Percentiles rank a stretch among this genome's conserved stretches.
phyloP scores from a whole-genome alignment of 2,888 invertebrate genomes.

The Microchrysa polita region DNA sequence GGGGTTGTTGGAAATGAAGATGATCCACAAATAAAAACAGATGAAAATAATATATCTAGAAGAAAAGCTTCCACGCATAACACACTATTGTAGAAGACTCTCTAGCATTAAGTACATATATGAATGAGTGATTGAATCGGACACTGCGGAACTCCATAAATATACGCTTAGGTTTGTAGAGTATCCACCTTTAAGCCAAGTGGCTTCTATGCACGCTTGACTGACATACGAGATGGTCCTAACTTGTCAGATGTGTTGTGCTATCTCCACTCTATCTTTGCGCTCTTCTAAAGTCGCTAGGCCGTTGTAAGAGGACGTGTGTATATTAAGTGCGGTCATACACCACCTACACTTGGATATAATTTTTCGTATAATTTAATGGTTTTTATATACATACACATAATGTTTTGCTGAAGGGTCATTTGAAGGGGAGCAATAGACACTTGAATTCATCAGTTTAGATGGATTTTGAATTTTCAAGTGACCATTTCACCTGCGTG shows the following conservation, averaged over 20 bases:
- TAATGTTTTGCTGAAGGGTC: conserved; percentile 1
- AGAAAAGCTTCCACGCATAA: too few species aligned
- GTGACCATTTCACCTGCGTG: conserved; percentile 28
- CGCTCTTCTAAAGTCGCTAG: too few species aligned
- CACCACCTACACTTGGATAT: conserved; percentile 28
- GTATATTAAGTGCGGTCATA: conserved; percentile 15
- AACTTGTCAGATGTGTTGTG: too few species aligned
- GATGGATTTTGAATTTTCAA: conserved; percentile 19
- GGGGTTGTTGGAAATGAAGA: too few species aligned
- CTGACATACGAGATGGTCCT: too few species aligned
- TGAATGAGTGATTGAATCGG: too few species aligned
- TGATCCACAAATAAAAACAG: too few species aligned
- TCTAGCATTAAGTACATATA: too few species aligned
- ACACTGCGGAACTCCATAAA: background rate
- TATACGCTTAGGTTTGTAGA: background rate
- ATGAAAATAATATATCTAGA: too few species aligned
- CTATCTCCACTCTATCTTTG: too few species aligned
- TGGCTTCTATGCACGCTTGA: background rate
- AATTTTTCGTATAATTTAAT: conserved; percentile 30
- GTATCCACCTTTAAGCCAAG: background rate
- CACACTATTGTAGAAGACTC: too few species aligned
- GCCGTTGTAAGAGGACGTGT: background rate
- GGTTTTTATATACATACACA: background rate
- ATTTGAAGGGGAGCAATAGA: background rate
- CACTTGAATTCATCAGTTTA: background rate